Conservation (phyloP, 2,888 invertebrate species). For the Athripsodes cinereus region DNA sequence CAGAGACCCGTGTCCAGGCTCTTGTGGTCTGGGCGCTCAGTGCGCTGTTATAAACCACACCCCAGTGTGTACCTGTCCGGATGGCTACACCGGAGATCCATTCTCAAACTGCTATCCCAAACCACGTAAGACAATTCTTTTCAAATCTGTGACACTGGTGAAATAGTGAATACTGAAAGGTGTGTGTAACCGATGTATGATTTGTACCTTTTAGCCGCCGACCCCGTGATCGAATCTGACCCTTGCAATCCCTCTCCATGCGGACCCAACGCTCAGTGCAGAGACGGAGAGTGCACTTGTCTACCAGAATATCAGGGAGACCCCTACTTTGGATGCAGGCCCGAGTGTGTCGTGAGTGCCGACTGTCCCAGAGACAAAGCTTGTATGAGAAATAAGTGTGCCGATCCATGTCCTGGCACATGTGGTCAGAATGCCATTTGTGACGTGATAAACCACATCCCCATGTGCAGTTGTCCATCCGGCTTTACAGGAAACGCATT, state of each 20-base stretch:
- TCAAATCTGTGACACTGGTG: constrained; percentile 28
- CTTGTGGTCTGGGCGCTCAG: constrained; percentile 54
- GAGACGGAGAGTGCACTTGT: constrained; percentile 65
- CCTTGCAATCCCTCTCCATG: constrained; percentile 65
- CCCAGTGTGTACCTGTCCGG: constrained; percentile 56
- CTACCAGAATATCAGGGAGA: constrained; percentile 69
- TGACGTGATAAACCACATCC: constrained; percentile 72
- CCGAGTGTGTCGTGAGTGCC: constrained; percentile 65
- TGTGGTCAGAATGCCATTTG: constrained; percentile 68
- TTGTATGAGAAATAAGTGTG: constrained; percentile 64
- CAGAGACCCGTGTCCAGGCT: constrained; percentile 62
- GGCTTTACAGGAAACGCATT: constrained; percentile 73
- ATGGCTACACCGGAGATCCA: constrained; percentile 57
- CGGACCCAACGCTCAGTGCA: constrained; percentile 68
- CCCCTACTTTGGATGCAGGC: constrained; percentile 70
- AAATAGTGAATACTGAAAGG: no score
- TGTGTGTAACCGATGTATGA: constrained; percentile 18
- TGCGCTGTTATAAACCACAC: constrained; percentile 57
- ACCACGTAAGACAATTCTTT: constrained; percentile 30
- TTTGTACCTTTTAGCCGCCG: constrained; percentile 35
- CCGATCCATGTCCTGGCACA: constrained; percentile 60
- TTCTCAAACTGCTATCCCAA: constrained; percentile 44
- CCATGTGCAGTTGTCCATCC: constrained; percentile 66
- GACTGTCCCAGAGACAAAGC: constrained; percentile 68
- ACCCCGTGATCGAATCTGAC: constrained; percentile 37